Evolutionary conservation across 1,140 invertebrate species (phyloP).

Genomic region (Rhopalosiphum padi): DNA sequence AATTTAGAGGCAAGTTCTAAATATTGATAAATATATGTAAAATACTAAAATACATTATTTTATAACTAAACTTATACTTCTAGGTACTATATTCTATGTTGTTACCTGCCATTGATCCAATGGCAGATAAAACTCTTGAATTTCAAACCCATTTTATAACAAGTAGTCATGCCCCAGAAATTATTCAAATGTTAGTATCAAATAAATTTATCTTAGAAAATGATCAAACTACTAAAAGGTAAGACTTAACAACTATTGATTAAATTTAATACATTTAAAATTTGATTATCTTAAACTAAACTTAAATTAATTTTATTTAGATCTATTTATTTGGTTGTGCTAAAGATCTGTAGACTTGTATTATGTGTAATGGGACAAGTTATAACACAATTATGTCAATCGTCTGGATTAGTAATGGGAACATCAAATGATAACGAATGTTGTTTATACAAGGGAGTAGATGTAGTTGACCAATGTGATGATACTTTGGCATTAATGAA

Average conservation of each 20-base stretch:
- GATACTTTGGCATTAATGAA: conserved; percentile 63
- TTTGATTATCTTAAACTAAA: background rate
- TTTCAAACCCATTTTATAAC: conserved; percentile 90
- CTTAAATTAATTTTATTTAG: conserved; percentile 63
- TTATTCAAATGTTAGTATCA: conserved; percentile 85
- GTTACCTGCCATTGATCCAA: conserved; percentile 87
- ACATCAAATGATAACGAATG: conserved; percentile 11
- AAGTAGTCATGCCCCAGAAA: conserved; percentile 80
- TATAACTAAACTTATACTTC: conserved; percentile 57
- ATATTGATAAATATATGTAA: background rate
- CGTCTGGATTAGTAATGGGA: conserved; percentile 16
- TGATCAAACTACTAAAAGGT: conserved; percentile 81
- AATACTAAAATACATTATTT: background rate
- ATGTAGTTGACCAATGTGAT: conserved; percentile 40
- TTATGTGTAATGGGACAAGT: conserved; percentile 85
- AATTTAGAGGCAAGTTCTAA: conserved; percentile 69
- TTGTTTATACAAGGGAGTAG: conserved; percentile 11
- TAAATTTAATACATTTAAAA: background rate
- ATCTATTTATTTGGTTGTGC: conserved; percentile 84
- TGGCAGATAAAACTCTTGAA: conserved; percentile 81
- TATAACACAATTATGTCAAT: conserved; percentile 62
- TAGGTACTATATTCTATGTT: conserved; percentile 89
- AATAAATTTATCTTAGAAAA: conserved; percentile 86
- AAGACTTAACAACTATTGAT: conserved; percentile 37
- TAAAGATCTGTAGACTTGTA: conserved; percentile 88